A percentile compares a stretch with the other conserved stretches of the same genome.
phyloP scores from a whole-genome alignment of 1,140 invertebrate species.

The Zaprionus kolodkinae region DNA sequence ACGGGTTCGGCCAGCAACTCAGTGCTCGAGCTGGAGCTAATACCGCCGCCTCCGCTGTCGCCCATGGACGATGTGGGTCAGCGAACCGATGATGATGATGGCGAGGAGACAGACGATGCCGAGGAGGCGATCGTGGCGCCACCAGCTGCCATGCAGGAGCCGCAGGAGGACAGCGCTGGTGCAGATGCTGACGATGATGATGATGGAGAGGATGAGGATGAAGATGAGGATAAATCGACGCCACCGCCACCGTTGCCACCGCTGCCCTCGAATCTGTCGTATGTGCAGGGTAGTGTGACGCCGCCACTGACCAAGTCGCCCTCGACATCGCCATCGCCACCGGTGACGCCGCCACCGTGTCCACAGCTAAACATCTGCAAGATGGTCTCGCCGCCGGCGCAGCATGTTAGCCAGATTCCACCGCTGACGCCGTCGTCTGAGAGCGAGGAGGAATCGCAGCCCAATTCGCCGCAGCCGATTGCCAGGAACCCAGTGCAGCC shows the following conservation, averaged over 20 bases:
- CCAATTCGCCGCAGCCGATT: conserved; percentile 68
- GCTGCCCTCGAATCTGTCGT: conserved; percentile 76
- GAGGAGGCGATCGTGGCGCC: conserved; percentile 41
- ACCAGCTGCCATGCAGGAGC: conserved; percentile 29
- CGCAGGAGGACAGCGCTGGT: conserved; percentile 7
- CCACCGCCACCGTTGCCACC: conserved; percentile 80
- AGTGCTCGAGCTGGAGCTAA: conserved; percentile 72
- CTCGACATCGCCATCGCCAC: conserved; percentile 78
- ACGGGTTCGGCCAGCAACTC: conserved; percentile 65
- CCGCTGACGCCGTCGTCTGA: conserved; percentile 78
- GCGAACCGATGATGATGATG: conserved; percentile 69
- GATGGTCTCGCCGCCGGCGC: conserved; percentile 76
- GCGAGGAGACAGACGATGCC: conserved; percentile 64
- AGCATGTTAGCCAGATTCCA: conserved; percentile 65
- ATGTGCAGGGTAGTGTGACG: conserved; percentile 71
- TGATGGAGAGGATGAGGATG: conserved; percentile 41
- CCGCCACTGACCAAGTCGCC: conserved; percentile 76
- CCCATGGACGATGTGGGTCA: conserved; percentile 64
- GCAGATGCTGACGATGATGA: conserved; percentile 26
- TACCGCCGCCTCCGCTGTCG: conserved; percentile 73
- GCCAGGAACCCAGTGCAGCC: conserved; percentile 41
- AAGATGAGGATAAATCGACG: conserved; percentile 71
- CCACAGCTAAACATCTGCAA: conserved; percentile 66
- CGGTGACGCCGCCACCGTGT: conserved; percentile 73
- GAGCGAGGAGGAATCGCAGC: conserved; percentile 78